A percentile compares a stretch with the other conserved stretches of the same genome.
Evolutionary conservation across 2,797 vertebrate species (phyloP).

Genomic region (Enteromius afrohamiltoni): DNA sequence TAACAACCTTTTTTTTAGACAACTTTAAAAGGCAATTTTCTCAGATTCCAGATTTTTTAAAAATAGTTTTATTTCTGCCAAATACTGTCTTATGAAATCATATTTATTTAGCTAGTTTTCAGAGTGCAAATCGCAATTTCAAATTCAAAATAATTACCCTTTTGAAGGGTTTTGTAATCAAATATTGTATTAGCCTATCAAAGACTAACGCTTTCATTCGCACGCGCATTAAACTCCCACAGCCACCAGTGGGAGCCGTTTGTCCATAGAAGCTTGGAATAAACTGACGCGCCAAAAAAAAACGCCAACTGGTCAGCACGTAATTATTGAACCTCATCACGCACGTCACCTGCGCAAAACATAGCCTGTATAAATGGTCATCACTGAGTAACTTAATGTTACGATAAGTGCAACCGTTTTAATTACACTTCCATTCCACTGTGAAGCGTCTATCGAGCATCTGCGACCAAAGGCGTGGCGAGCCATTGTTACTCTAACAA

Average conservation of each 20-base stretch:
- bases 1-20: too few species aligned
- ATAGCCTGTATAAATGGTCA: neutral
- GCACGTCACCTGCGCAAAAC: neutral
- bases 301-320: slow-evolving; percentile 15
- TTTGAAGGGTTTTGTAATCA: too few species aligned
- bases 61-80: too few species aligned
- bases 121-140: too few species aligned
- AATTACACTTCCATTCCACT: slow-evolving; percentile 14
- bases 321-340: neutral
- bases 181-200: neutral
- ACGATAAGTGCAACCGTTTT: neutral
- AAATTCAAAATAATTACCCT: too few species aligned
- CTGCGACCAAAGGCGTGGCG: slow-evolving; percentile 75
- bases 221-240: neutral
- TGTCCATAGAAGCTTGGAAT: slow-evolving; percentile 11
- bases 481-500: slow-evolving; percentile 67
- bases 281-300: slow-evolving; percentile 52
- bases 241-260: slow-evolving; percentile 65
- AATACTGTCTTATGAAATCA: neutral
- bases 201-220: neutral
- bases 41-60: too few species aligned
- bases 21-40: too few species aligned
- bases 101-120: too few species aligned
- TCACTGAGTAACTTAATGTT: too few species aligned
- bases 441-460: slow-evolving; percentile 61